A percentile compares a stretch with the other conserved stretches of the same genome.
These are phyloP conservation scores for Antigone vipio DNA, from an alignment of 2,113 vertebrate genomes.

Conservation along the genomic window DNA sequence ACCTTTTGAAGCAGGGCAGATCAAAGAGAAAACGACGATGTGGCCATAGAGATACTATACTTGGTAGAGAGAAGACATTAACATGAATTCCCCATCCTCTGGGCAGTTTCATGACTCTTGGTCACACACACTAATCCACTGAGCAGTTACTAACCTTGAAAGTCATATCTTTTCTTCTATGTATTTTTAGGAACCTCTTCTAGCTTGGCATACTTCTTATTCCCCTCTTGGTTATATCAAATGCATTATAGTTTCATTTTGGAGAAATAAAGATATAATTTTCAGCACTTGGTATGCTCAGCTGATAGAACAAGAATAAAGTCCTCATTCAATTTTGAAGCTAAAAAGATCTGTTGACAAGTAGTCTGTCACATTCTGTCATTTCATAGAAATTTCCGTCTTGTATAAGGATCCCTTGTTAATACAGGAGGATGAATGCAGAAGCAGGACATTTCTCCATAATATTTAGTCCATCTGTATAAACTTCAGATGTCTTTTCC, in stretches of 20 bases:
- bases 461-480: not conserved
- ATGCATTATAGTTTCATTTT: not conserved
- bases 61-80: not conserved
- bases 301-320: not conserved
- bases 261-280: not conserved
- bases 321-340: not conserved
- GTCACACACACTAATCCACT: not conserved
- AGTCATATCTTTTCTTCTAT: not conserved
- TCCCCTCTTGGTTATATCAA: not conserved
- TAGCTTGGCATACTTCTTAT: not conserved
- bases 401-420: not conserved
- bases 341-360: not conserved
- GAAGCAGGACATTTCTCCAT: not conserved
- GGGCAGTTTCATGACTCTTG: not conserved
- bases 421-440: not conserved
- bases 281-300: not conserved
- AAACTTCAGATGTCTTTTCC: not conserved
- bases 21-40: not conserved
- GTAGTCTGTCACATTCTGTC: not conserved
- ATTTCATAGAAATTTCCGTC: not conserved
- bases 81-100: not conserved
- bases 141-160: not conserved
- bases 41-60: not conserved
- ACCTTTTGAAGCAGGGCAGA: not conserved
- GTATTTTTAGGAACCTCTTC: not conserved